Percentiles rank a stretch among this genome's conserved stretches.
Evolutionary conservation across 2,888 invertebrate species (phyloP).

Genomic region (Nysson spinosus): DNA sequence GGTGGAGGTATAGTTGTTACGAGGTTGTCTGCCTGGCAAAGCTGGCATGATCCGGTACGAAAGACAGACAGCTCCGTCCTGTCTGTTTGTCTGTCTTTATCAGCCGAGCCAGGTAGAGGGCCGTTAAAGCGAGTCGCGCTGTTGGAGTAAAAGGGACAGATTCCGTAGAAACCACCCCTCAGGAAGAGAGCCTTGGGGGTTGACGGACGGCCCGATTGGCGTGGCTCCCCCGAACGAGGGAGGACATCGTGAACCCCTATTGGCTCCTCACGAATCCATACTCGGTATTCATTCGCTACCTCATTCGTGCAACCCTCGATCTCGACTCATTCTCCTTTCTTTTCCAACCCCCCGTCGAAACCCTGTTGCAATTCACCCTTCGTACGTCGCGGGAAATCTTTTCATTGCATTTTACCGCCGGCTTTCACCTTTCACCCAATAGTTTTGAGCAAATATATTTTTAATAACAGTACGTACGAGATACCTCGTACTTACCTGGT

Average conservation of each 20-base stretch:
- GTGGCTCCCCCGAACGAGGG: slow-evolving; percentile 58
- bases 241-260: slow-evolving; percentile 58
- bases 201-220: slow-evolving; percentile 63
- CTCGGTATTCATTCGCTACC: slow-evolving; percentile 66
- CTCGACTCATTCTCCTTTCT: slow-evolving; percentile 18
- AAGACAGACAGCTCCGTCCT: slow-evolving; percentile 59
- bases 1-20: slow-evolving; percentile 55
- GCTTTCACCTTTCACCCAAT: slow-evolving; percentile 56
- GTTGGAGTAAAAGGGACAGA: no score
- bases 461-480: slow-evolving; percentile 44
- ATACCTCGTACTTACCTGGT: neutral
- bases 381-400: slow-evolving; percentile 36
- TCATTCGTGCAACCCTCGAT: slow-evolving; percentile 62
- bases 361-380: slow-evolving; percentile 42
- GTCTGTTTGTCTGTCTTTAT: slow-evolving; percentile 66
- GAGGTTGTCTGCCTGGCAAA: slow-evolving; percentile 62
- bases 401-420: slow-evolving; percentile 63
- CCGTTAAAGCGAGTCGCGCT: slow-evolving; percentile 43
- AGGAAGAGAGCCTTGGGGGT: slow-evolving; percentile 32
- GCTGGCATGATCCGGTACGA: slow-evolving; percentile 63
- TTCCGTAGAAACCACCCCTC: no score
- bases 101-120: slow-evolving; percentile 56
- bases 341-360: slow-evolving; percentile 2
- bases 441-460: slow-evolving; percentile 59
- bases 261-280: slow-evolving; percentile 68